A percentile compares a stretch with the other conserved stretches of the same genome.
These are phyloP conservation scores for Eristalinus aeneus DNA, from an alignment of 2,888 invertebrate species.

Conservation along the genomic window DNA sequence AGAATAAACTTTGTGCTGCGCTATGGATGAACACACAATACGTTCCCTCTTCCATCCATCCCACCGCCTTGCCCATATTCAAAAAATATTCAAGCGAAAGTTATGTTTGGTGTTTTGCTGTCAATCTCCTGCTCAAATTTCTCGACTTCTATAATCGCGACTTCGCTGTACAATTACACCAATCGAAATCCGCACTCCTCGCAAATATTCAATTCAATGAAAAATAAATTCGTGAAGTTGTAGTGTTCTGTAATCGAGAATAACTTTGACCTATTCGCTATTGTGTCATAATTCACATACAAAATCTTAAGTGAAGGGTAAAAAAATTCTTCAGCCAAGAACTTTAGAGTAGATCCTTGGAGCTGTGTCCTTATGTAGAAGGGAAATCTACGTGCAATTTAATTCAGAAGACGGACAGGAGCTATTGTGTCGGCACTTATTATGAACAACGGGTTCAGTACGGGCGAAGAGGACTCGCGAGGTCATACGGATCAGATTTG, in stretches of 20 bases:
- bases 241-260: conserved; percentile 25
- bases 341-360: not conserved
- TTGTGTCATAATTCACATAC: conserved; percentile 61
- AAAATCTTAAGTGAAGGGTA: conserved; percentile 15
- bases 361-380: conserved; percentile 27
- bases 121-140: conserved; percentile 66
- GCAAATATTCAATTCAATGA: conserved; percentile 17
- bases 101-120: conserved; percentile 71
- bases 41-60: conserved; percentile 9
- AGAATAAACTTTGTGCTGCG: conserved; percentile 29
- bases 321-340: conserved; percentile 7
- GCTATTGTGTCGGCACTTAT: conserved; percentile 21
- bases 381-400: conserved; percentile 32
- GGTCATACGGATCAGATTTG: conserved; percentile 94
- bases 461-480: conserved; percentile 94
- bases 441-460: conserved; percentile 90
- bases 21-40: conserved; percentile 45
- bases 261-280: conserved; percentile 27
- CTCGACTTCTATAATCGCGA: conserved; percentile 39
- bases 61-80: conserved; percentile 7
- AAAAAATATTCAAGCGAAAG: conserved; percentile 69
- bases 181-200: not conserved
- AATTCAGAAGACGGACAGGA: conserved; percentile 39
- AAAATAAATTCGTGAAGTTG: not conserved
- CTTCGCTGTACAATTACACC: conserved; percentile 21